Percentiles rank a stretch among this genome's conserved stretches.
Evolutionary conservation across 2,888 invertebrate genomes (phyloP).

Genomic region (Esperia sulphurella): DNA sequence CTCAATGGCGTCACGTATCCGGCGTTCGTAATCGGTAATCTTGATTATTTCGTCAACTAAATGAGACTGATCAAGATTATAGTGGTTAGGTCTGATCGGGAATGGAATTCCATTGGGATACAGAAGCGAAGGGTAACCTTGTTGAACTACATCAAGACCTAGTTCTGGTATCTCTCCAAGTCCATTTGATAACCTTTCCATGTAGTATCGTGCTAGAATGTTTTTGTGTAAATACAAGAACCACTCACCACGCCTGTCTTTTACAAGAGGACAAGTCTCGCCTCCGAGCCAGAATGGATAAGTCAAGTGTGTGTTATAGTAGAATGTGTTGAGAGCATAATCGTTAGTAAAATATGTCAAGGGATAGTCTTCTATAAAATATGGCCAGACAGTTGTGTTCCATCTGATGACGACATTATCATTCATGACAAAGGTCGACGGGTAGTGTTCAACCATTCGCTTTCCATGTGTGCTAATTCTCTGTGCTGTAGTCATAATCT

Average conservation of each 20-base stretch:
- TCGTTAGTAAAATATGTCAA: conserved; percentile 87
- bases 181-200: conserved; percentile 86
- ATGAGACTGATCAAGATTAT: conserved; percentile 65
- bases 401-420: conserved; percentile 77
- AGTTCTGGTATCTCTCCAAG: conserved; percentile 82
- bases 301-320: conserved; percentile 80
- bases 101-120: conserved; percentile 83
- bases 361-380: conserved; percentile 75
- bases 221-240: conserved; percentile 84
- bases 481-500: conserved; percentile 83
- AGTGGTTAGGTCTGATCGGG: conserved; percentile 80
- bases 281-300: conserved; percentile 83
- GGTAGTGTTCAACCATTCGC: conserved; percentile 42
- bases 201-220: conserved; percentile 84
- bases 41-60: conserved; percentile 57
- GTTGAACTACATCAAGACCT: conserved; percentile 72
- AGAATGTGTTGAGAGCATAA: conserved; percentile 82
- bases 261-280: conserved; percentile 66
- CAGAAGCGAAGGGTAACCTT: conserved; percentile 82
- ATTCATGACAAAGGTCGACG: conserved; percentile 51
- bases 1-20: conserved; percentile 81
- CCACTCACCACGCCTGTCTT: conserved; percentile 82
- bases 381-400: conserved; percentile 81
- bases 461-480: conserved; percentile 72
- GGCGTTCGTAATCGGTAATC: conserved; percentile 73